These are phyloP conservation scores for Steatocranus sp. DNA, from an alignment of 2,797 vertebrate genomes.

Conservation along the genomic window DNA sequence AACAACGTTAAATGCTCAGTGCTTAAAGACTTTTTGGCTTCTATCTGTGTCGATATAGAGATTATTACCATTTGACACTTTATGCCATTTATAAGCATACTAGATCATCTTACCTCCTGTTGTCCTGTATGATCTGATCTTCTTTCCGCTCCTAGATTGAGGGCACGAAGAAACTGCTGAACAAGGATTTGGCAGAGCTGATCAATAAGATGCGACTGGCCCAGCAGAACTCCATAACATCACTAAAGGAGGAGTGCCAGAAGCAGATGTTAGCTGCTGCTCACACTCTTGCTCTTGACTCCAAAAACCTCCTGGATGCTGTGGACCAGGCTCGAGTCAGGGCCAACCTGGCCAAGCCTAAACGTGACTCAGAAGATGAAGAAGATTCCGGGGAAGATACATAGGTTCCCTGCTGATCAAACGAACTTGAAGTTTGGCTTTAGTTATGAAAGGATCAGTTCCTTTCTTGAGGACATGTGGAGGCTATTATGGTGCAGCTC, in stretches of 20 bases:
- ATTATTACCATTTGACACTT: not conserved
- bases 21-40: not conserved
- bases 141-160: slow-evolving; percentile 75
- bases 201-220: slow-evolving; percentile 90
- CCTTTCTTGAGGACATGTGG: not conserved
- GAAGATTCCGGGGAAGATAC: not conserved
- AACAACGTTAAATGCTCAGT: rapidly evolving
- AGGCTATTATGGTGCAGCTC: not conserved
- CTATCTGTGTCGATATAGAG: not conserved
- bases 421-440: not conserved
- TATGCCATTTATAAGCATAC: not conserved
- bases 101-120: not conserved
- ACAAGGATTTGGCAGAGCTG: slow-evolving; percentile 85
- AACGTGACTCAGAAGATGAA: not conserved
- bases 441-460: not conserved
- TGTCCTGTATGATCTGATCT: not conserved
- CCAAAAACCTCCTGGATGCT: slow-evolving; percentile 88
- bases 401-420: not conserved
- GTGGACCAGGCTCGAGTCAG: slow-evolving; percentile 87
- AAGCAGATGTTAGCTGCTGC: slow-evolving; percentile 87
- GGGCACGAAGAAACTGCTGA: slow-evolving; percentile 88
- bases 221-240: slow-evolving; percentile 85
- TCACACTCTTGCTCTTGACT: slow-evolving; percentile 85
- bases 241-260: slow-evolving; percentile 85
- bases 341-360: slow-evolving; percentile 77